Base-by-base conservation (phyloP, 2,888 invertebrate genomes). In the Lutraria lutraria region DNA sequence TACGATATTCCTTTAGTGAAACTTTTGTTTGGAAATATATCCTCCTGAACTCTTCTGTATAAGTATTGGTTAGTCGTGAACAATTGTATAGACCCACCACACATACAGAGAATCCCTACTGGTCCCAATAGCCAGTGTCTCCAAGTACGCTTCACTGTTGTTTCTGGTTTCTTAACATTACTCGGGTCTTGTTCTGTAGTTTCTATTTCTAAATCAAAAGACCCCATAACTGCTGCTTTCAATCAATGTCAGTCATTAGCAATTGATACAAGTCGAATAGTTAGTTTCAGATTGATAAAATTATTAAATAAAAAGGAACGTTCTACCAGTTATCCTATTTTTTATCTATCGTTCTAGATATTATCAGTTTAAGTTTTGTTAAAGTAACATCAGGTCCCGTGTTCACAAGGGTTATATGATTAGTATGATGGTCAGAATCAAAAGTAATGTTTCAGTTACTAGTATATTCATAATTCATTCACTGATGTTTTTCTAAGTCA, bases 1-100 rank as follows among this genome's bases (percentile, higher is more conserved):
- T 83, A 83, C 3, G 83, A 83, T n/a, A 83, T 72, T 25, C 83
- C 83, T 29, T 56, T 52, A 8, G 29, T 29, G 54, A 85, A 85
- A 0, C 79, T 79, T 76, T 79, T 79, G 31, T 85, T 85, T 13
- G 85, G 85, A 31, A 76, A 85, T 31, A 25, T 53, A 6, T 85
- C 85, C 19, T 53, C 76, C 34, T 85, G 85, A 12, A 85, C 25
- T 34, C 85, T 31, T 34, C 85, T 21, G 54, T 85, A 85, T 25
- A 85, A 25, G 31, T 85, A 85, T n/a, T 85, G 80, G 8, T 34
- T 13, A 12, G 31, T 25, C 13, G 79, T 43, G 56, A 60, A n/a
- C 54, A 31, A 12, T 43, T 56, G 31, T 31, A 85, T 31, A n/a
- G 2, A 0, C 4, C 34, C 10, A 15, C 85, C 85, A 63, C 25